Evolutionary conservation across 2,113 vertebrate genomes (phyloP), one percentile per base, ranked within the genome.

Genomic region (Poeciliopsis retropinna): DNA sequence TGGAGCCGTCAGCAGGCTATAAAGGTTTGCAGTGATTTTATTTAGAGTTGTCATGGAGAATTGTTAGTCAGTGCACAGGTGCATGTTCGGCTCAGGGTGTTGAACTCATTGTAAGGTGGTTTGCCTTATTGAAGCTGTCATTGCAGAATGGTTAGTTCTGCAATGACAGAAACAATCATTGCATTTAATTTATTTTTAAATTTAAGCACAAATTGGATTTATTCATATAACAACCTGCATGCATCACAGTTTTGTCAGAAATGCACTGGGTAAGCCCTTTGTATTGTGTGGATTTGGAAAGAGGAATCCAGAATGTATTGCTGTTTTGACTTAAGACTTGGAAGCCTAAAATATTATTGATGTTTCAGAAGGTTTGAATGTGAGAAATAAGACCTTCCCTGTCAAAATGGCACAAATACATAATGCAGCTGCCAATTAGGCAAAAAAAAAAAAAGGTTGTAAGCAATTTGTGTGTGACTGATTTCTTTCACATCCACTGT

Each of bases 41-140:
- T 64, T 74, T 80, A 70, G 57, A 60, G 65, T 84, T 72, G 32
- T 79, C 74, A 73, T 80, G 69, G 60, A 79, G 79, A 60, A 34
- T 44, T 17, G 29, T 15, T 10, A n/a, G 17, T 25, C 22, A 10
- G 22, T 57, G 25, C 51, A 57, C 51, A 25, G 51, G 22, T 57
- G 25, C 9, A 9, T 10, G 9, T 25, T 57, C 25, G 10, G 5
- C 9, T 57, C 8, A 57, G 19, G 22, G 51, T 57, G 51, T 57
- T 57, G 8, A 57, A 47, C 17, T 47, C 4, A 47, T 19, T 44
- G 41, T 44, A 44, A 44, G 41, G 41, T 17, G 41, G 41, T 44
- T 44, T 44, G 8, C 17, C 19, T 22, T 54, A 7, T 22, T 57
- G 22, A n/a, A 25, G 8, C 25, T 19, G 19, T 57, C 5, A n/a